Percentiles rank a stretch among this genome's conserved stretches.
phyloP scores from a whole-genome alignment of 2,888 invertebrate species.

The Lobophora halterata region DNA sequence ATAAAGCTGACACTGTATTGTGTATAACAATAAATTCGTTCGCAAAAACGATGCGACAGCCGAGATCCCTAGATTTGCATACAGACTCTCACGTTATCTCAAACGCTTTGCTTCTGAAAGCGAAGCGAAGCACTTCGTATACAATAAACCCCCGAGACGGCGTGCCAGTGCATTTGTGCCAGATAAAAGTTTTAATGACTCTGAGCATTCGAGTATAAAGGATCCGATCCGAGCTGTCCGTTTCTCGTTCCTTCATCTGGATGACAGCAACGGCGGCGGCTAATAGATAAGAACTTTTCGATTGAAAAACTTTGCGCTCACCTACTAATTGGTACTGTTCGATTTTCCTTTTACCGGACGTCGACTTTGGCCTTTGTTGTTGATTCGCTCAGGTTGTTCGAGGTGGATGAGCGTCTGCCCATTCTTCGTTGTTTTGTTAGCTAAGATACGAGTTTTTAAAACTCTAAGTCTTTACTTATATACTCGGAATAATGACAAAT shows the following conservation, averaged over 20 bases:
- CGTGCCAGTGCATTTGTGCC: constrained; percentile 53
- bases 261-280: constrained; percentile 44
- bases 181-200: constrained; percentile 67
- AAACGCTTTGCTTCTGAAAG: constrained; percentile 50
- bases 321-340: constrained; percentile 30
- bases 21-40: background rate
- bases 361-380: constrained; percentile 28
- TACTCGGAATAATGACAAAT: too few relatives aligned
- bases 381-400: too few relatives aligned
- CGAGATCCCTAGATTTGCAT: constrained; percentile 38
- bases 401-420: too few relatives aligned
- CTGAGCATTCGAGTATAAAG: constrained; percentile 51
- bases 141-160: constrained; percentile 46
- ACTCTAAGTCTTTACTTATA: too few relatives aligned
- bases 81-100: constrained; percentile 44
- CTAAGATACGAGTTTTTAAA: too few relatives aligned
- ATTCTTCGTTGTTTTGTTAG: too few relatives aligned
- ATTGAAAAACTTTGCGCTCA: constrained; percentile 42
- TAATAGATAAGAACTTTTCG: constrained; percentile 57
- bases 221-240: constrained; percentile 47
- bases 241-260: constrained; percentile 43
- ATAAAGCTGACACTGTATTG: constrained; percentile 1
- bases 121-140: constrained; percentile 49
- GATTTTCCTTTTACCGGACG: constrained; percentile 19
- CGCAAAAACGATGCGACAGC: constrained; percentile 18